Percentiles rank a stretch among this genome's conserved stretches.
Conservation (phyloP, 2,797 vertebrate genomes). For the Hoplostethus atlanticus region DNA sequence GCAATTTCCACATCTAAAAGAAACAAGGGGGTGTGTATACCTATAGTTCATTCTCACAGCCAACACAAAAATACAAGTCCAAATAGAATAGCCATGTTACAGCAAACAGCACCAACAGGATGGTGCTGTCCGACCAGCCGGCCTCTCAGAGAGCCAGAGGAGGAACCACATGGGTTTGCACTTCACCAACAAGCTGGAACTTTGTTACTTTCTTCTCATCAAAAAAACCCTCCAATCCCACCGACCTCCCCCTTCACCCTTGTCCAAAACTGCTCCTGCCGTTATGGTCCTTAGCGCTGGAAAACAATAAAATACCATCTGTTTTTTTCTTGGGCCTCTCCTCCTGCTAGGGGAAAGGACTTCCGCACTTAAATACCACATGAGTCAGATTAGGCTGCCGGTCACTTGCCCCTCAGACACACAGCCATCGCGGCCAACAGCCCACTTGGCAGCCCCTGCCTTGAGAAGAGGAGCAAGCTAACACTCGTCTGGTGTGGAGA, state of each 20-base stretch:
- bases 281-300: constrained; percentile 51
- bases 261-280: constrained; percentile 60
- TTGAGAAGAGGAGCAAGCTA: constrained; percentile 50
- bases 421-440: constrained; percentile 31
- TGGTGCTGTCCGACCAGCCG: constrained; percentile 15
- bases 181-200: constrained; percentile 35
- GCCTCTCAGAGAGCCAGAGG: constrained; percentile 24
- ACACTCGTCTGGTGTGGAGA: constrained; percentile 48
- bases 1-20: constrained; percentile 52
- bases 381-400: constrained; percentile 79
- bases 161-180: constrained; percentile 45
- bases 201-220: not conserved
- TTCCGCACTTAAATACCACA: constrained; percentile 79
- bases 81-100: constrained; percentile 49
- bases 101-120: constrained; percentile 43
- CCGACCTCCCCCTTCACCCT: constrained; percentile 24
- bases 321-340: constrained; percentile 61
- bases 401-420: constrained; percentile 57
- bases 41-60: constrained; percentile 37
- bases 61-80: constrained; percentile 41
- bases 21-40: constrained; percentile 29
- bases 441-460: constrained; percentile 40
- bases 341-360: constrained; percentile 67
- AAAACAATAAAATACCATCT: constrained; percentile 79
- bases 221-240: constrained; percentile 6